Evolutionary conservation across 2,797 vertebrate species (phyloP), one percentile per base, ranked within the genome.

Genomic region (Galaxias olidus): DNA sequence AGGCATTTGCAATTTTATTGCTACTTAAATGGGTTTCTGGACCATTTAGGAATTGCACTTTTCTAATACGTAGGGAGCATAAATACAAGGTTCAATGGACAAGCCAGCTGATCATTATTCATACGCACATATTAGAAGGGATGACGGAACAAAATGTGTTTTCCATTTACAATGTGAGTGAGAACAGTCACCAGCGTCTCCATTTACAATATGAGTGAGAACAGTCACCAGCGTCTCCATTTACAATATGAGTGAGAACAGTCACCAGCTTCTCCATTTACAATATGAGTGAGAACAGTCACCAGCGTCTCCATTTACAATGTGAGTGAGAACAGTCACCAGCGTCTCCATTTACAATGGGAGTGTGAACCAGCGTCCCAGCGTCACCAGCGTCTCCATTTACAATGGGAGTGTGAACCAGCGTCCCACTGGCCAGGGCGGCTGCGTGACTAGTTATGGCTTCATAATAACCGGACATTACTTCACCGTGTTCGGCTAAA

Each of bases 1-100:
- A 81, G 84, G 79, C 82, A 88, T 89, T 91, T 89, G 87, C 88
- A 89, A 86, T 90, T 89, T 87, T 88, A 87, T 90, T 86, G 87
- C 85, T 83, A 81, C 88, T 87, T 86, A 88, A 90, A 89, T 88
- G 79, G 85, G 71, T 88, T 89, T 88, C 81, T 84, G 79, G 74
- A 80, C 82, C 81, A 85, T 85, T 82, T 80, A 80, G 79, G 82
- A 86, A 87, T 83, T 83, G 82, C 83, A 81, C 84, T 85, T 84
- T n/a, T 84, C 83, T 90, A 84, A 88, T 83, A 82, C 82, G 81
- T 79, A 66, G 80, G 74, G 78, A 79, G 81, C 83, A 84, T 88
- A 88, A 88, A 88, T 83, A 85, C 81, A 79, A 87, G 86, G 81
- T 86, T 85, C 80, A 84, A 83, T 73, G 84, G 81, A 85, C 79